Evolutionary conservation across 2,888 invertebrate species (phyloP).

Genomic region (Sphinx pinastri): DNA sequence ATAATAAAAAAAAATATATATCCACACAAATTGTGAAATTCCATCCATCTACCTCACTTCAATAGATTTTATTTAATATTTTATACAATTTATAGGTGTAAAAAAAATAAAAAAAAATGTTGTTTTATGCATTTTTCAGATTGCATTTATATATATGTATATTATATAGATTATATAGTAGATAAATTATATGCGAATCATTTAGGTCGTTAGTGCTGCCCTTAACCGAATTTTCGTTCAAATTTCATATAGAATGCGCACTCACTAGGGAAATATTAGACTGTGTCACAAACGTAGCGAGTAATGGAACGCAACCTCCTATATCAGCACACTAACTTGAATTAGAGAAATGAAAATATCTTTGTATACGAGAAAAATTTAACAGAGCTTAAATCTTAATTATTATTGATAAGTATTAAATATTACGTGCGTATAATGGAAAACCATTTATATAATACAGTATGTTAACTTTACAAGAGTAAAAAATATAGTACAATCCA

Average conservation of each 20-base stretch:
- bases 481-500: constrained; percentile 21
- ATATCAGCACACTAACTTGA: constrained; percentile 68
- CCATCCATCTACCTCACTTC: constrained; percentile 90
- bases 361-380: constrained; percentile 82
- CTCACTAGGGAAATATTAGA: constrained; percentile 71
- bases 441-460: constrained; percentile 23
- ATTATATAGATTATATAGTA: constrained; percentile 82
- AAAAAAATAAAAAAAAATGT: constrained; percentile 69
- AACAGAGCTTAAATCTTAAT: constrained; percentile 79
- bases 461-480: constrained; percentile 17
- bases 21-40: constrained; percentile 86
- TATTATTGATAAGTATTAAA: constrained; percentile 26
- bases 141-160: constrained; percentile 82
- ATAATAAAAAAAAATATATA: constrained; percentile 59
- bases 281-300: constrained; percentile 65
- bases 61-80: constrained; percentile 85
- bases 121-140: constrained; percentile 84
- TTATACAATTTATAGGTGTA: constrained; percentile 84
- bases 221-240: constrained; percentile 53
- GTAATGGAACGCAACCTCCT: constrained; percentile 54
- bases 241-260: constrained; percentile 66
- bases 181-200: constrained; percentile 80
- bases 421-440: constrained; percentile 23
- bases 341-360: constrained; percentile 60
- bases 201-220: constrained; percentile 77